phyloP scores from a whole-genome alignment of 2,113 vertebrate species.

The Podarcis cretensis region DNA sequence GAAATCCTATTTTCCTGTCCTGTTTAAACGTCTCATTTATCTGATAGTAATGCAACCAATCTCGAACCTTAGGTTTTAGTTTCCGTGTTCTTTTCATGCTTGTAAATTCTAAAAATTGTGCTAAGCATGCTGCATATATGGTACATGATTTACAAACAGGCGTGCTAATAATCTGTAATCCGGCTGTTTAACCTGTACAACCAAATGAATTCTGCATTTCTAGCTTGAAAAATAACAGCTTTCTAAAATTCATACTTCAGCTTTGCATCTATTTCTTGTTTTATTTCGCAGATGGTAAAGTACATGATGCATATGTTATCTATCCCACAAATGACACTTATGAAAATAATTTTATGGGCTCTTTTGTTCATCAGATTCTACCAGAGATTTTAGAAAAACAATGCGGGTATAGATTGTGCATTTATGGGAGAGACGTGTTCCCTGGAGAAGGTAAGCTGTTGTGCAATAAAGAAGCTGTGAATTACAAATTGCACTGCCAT shows the following conservation, averaged over 20 bases:
- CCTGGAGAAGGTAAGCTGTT: constrained; percentile 85
- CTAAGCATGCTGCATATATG: neutral
- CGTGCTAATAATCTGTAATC: fast-evolving
- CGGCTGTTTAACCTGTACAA: neutral
- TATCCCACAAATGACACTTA: constrained; percentile 70
- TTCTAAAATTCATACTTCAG: constrained; percentile 11
- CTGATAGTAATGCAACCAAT: no score
- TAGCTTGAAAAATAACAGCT: neutral
- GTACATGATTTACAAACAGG: neutral
- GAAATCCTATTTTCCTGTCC: no score
- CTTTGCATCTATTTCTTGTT: neutral
- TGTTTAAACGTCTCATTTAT: no score
- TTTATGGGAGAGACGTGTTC: constrained; percentile 84
- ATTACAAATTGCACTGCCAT: neutral
- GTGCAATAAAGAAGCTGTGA: neutral
- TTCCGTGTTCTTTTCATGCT: neutral
- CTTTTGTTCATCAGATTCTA: constrained; percentile 84
- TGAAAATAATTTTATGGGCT: constrained; percentile 69
- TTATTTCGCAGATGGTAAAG: constrained; percentile 81
- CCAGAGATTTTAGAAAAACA: constrained; percentile 87
- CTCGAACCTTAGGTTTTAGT: no score
- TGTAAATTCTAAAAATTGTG: neutral
- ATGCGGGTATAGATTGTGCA: constrained; percentile 88
- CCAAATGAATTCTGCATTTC: neutral
- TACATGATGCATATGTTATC: constrained; percentile 90